Conservation (phyloP, 2,888 invertebrate genomes). For the Thera obeliscata region DNA sequence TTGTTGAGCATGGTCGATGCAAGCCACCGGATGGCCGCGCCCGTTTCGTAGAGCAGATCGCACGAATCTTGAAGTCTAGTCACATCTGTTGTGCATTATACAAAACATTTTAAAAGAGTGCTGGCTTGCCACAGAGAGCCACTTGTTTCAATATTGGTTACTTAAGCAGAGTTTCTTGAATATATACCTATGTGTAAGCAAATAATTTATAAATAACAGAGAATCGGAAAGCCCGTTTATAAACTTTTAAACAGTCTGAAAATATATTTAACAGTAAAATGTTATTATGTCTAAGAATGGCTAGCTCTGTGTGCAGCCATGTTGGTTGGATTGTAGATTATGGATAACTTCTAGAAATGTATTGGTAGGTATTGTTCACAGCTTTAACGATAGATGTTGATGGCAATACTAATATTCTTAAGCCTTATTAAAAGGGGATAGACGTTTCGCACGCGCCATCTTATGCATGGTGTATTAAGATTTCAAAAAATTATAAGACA, state of each 20-base stretch:
- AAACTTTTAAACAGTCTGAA: neutral
- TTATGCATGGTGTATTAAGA: neutral
- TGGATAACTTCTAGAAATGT: conserved; percentile 43
- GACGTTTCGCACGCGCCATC: conserved; percentile 22
- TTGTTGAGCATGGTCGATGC: conserved; percentile 19
- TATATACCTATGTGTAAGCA: neutral
- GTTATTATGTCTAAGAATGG: neutral
- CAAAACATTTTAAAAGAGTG: conserved; percentile 37
- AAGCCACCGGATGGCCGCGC: conserved; percentile 40
- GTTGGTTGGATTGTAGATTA: conserved; percentile 47
- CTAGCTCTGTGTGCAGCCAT: conserved; percentile 34
- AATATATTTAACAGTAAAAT: neutral
- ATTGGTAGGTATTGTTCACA: conserved; percentile 55
- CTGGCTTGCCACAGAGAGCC: conserved; percentile 19
- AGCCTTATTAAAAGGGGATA: conserved; percentile 49
- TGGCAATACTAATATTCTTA: conserved; percentile 59
- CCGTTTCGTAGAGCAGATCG: conserved; percentile 37
- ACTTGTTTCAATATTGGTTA: neutral
- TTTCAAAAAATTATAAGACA: conserved; percentile 5
- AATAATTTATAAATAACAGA: neutral
- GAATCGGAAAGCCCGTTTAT: neutral
- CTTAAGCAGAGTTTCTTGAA: neutral
- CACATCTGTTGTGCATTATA: conserved; percentile 71
- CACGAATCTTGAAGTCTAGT: conserved; percentile 69
- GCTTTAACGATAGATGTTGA: conserved; percentile 57